A percentile compares a stretch with the other conserved stretches of the same genome.
Conservation (phyloP, 2,888 invertebrate species). For the Poecilus cupreus region DNA sequence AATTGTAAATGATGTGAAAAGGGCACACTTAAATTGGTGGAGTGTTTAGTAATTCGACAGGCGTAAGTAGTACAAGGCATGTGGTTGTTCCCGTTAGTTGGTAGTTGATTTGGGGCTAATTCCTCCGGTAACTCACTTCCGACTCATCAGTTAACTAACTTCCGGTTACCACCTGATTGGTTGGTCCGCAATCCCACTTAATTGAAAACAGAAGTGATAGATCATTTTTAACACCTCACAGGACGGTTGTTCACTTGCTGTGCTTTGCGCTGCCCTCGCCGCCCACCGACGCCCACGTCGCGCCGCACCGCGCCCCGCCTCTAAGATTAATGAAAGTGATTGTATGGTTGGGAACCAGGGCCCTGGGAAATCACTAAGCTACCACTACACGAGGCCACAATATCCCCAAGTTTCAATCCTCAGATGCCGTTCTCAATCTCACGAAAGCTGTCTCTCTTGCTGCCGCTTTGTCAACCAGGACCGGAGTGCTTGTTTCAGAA, state of each 20-base stretch:
- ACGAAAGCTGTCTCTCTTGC: conserved; percentile 50
- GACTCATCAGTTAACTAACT: conserved; percentile 41
- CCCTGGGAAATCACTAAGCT: conserved; percentile 59
- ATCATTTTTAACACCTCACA: conserved; percentile 55
- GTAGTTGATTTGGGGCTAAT: conserved; percentile 28
- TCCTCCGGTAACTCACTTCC: conserved; percentile 32
- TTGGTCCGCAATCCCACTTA: conserved; percentile 32
- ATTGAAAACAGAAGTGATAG: conserved; percentile 46
- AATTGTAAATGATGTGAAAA: not conserved
- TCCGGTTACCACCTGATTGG: conserved; percentile 40
- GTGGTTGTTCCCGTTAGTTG: conserved; percentile 6
- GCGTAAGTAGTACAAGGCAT: conserved; percentile 6
- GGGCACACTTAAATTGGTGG: not conserved
- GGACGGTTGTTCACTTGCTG: not conserved
- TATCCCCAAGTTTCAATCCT: conserved; percentile 59
- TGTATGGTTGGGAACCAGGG: conserved; percentile 57
- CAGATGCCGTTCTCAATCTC: conserved; percentile 57
- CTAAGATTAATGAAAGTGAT: conserved; percentile 59
- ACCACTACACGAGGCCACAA: conserved; percentile 57
- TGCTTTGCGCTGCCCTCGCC: not conserved
- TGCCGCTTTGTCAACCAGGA: conserved; percentile 2
- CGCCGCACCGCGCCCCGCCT: not conserved
- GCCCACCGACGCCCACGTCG: not conserved
- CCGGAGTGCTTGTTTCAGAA: not conserved
- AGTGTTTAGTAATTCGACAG: not conserved